Percentiles rank a stretch among this genome's conserved stretches.
These are phyloP conservation scores for Actinia tenebrosa DNA, from an alignment of 64 coral and sea anemone genomes.

Conservation along the genomic window DNA sequence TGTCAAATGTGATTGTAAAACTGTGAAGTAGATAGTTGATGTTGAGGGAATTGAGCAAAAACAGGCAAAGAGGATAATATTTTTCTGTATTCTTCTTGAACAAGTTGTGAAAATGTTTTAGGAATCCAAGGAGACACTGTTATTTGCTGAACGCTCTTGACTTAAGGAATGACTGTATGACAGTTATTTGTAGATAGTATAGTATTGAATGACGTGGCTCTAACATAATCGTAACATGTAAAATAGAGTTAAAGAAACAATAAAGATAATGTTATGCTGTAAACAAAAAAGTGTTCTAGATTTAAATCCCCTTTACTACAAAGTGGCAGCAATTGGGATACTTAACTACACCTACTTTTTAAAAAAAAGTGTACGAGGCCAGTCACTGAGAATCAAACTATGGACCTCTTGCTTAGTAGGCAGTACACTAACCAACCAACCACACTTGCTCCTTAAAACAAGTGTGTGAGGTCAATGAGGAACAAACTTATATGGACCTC, in stretches of 20 bases:
- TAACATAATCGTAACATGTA: background rate
- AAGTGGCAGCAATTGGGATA: too few relatives aligned
- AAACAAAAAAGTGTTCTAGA: background rate
- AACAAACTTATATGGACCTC: too few relatives aligned
- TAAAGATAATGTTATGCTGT: background rate
- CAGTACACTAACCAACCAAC: too few relatives aligned
- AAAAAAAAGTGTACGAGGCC: too few relatives aligned
- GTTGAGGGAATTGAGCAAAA: background rate
- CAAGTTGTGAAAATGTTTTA: slow-evolving; percentile 9
- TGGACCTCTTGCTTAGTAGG: too few relatives aligned
- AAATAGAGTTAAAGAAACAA: background rate
- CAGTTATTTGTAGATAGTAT: slow-evolving; percentile 3
- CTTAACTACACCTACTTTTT: too few relatives aligned
- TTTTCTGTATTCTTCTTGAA: slow-evolving; percentile 1
- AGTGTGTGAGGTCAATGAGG: too few relatives aligned
- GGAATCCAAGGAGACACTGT: background rate
- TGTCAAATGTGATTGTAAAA: background rate
- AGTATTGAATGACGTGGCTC: background rate
- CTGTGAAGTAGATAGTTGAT: background rate
- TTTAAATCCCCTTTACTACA: too few relatives aligned
- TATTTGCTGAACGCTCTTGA: background rate
- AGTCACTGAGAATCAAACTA: too few relatives aligned
- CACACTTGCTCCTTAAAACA: too few relatives aligned
- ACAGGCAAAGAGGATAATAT: background rate
- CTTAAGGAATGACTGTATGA: background rate